Evolutionary conservation across 2,888 invertebrate species (phyloP), one percentile per base, ranked within the genome.

Genomic region (Resseliella maxima): DNA sequence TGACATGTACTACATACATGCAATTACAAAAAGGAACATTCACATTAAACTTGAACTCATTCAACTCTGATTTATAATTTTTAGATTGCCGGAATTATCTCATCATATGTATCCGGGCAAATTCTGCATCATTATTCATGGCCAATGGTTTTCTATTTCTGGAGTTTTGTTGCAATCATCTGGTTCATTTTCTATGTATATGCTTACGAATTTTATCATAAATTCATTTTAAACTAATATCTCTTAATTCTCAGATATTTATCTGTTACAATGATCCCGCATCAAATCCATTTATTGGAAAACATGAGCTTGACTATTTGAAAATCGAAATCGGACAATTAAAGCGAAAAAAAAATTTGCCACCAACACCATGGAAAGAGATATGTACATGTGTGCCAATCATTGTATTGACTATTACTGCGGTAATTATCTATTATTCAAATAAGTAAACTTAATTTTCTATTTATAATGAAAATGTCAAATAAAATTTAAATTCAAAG

Each of bases 81-180:
- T 27, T 81, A 88, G 88, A 87, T 91, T 86, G 91, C 91, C 87
- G 94, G 94, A 0, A 93, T 95, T 18, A 91, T 94, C 85, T 94
- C 94, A 0, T 94, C 93, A 86, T 90, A 92, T 0, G 87, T 95
- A 0, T 95, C 95, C 1, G 96, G 96, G 0, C 89, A 94, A 15
- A 91, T 96, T 8, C 93, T 96, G 86, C 93, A 94, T 87, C 92
- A 93, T 85, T 92, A 93, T 10, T 92, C 92, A 0, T 96, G 96
- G 96, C 92, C 94, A 12, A 93, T 94, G 0, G 96, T 96, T 0
- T 97, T 96, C 90, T 96, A 96, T 89, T 92, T 96, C 36, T 96
- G 96, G 89, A 96, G 96, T 21, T 92, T 92, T 3, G 89, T 95
- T 8, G 95, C 95, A 21, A 91, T 95, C 1, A 36, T 36, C n/a